Percentiles rank a stretch among this genome's conserved stretches.
These are phyloP conservation scores for Ditylenchus dipsaci DNA, from an alignment of 1,140 invertebrate species.

Conservation along the genomic window DNA sequence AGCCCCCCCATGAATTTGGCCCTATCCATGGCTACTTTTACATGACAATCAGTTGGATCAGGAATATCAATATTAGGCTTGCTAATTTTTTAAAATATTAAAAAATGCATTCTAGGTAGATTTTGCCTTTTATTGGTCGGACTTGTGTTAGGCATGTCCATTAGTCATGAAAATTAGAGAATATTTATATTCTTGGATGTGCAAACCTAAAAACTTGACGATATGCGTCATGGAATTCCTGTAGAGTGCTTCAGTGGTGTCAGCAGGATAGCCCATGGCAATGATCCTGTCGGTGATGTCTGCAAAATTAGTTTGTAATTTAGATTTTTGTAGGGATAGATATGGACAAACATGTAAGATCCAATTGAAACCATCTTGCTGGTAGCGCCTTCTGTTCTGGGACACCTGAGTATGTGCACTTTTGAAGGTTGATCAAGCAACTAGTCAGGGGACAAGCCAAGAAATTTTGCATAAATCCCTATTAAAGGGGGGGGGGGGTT, in stretches of 20 bases:
- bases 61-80: no score
- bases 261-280: conserved; percentile 63
- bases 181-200: neutral
- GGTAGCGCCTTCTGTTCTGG: conserved; percentile 41
- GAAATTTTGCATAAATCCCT: no score
- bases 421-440: neutral
- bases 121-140: no score
- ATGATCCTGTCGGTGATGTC: conserved; percentile 48
- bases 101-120: no score
- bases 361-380: conserved; percentile 44
- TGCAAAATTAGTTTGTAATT: conserved; percentile 15
- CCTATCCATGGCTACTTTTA: no score
- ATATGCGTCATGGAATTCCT: conserved; percentile 66
- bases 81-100: no score
- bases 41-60: no score
- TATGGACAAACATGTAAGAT: conserved; percentile 41
- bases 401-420: conserved; percentile 23
- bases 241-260: conserved; percentile 64
- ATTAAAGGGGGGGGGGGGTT: no score
- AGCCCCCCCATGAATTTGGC: no score
- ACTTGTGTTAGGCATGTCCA: no score
- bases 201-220: conserved; percentile 37
- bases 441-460: no score
- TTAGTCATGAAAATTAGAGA: no score
- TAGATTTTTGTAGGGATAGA: neutral